Base-by-base conservation (phyloP, 2,113 vertebrate genomes). In the Aegithalos caudatus region DNA sequence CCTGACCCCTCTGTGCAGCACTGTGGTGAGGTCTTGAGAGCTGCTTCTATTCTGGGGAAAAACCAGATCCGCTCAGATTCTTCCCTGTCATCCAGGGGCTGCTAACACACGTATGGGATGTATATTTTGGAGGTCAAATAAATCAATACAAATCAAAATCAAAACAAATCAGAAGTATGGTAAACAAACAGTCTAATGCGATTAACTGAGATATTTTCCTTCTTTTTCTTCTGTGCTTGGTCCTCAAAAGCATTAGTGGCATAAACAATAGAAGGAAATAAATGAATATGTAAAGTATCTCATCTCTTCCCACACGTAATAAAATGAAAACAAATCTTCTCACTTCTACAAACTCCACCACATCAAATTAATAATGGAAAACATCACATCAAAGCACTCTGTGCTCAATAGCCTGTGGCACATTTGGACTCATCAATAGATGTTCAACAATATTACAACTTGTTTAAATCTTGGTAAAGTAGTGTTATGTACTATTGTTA, bases 291-390 rank as follows among this genome's bases (percentile, higher is more conserved):
- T 84, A 96, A 95, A 95, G 38, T 82, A 81, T 82, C 86, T 91
- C 38, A 72, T 69, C 42, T 70, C 86, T 91, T 79, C 73, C 81
- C 91, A 94, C 23, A 24, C 76, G 62, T 91, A 97, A 94, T 94
- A 95, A 97, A 97, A 96, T 85, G 93, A 96, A 96, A 97, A 97
- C 95, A 94, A 96, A 96, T 97, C 88, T 94, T 93, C 92, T 91
- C 90, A 89, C 95, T 95, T 96, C 96, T 97, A 78, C 91, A 97
- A 97, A 97, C 91, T 92, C 97, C 67, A 95, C 90, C 88, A 94
- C 96, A 97, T 98, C 97, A 97, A 97, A 98, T 98, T 97, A 98
- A 98, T 98, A 98, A 98, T 97, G 97, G 97, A 98, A 97, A 97
- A 93, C 95, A 90, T 98, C 96, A 94, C 95, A 95, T 97, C 96